A percentile compares a stretch with the other conserved stretches of the same genome.
These are phyloP conservation scores for Conchocele bisecta DNA, from an alignment of 2,888 invertebrate species.

Conservation along the genomic window DNA sequence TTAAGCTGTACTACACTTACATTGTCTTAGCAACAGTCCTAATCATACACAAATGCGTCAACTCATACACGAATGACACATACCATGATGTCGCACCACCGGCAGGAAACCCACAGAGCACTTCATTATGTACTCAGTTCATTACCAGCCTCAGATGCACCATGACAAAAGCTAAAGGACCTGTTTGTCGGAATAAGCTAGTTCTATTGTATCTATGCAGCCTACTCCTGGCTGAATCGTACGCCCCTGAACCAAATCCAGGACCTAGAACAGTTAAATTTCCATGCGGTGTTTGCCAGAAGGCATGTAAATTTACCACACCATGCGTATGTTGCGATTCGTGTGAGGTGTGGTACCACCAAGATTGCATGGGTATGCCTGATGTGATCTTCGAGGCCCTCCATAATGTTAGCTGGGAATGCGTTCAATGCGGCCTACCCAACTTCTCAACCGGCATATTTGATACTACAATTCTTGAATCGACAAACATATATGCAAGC, in stretches of 20 bases:
- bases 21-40: too few relatives aligned
- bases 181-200: conserved; percentile 21
- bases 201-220: conserved; percentile 23
- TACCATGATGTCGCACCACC: too few relatives aligned
- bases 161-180: conserved; percentile 14
- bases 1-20: too few relatives aligned
- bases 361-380: conserved; percentile 19
- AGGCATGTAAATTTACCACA: neutral
- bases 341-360: conserved; percentile 19
- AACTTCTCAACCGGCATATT: conserved; percentile 17
- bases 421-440: conserved; percentile 10
- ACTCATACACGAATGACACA: too few relatives aligned
- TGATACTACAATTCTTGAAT: neutral
- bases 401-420: conserved; percentile 7
- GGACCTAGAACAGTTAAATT: conserved; percentile 25
- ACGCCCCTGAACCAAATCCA: conserved; percentile 27
- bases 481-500: neutral
- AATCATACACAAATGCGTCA: too few relatives aligned
- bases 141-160: conserved; percentile 1
- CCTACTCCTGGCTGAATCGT: conserved; percentile 13
- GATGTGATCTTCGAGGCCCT: conserved; percentile 8
- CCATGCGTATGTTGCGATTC: conserved; percentile 4
- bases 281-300: conserved; percentile 16
- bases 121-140: conserved; percentile 4
- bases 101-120: too few relatives aligned